Evolutionary conservation across 2,888 invertebrate species (phyloP), one percentile per base, ranked within the genome.

Genomic region (Tiliacea citrago): DNA sequence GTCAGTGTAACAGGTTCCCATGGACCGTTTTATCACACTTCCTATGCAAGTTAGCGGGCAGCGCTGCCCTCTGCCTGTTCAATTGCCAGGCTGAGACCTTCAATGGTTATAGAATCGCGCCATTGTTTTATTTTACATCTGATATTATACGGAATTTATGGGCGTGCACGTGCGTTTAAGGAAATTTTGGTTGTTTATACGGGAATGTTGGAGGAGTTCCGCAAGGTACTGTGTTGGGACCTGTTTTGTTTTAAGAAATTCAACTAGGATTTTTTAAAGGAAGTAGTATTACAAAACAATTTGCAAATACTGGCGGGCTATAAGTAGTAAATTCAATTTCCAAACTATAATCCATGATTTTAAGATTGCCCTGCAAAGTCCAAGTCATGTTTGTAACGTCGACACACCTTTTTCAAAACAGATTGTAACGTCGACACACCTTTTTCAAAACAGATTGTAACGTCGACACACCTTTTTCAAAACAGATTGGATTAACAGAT

Each of bases 21-120:
- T 71, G 71, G 82, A 92, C 91, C 89, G 89, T 92, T 92, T 92
- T 92, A 92, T 92, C 90, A 90, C 92, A 91, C 92, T 92, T 92
- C 92, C 92, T 91, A 88, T 88, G 85, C 88, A 85, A 86, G 86
- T 86, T 86, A 73, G 84, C 76, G 79, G 78, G 79, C 80, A 79
- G 63, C 78, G 81, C 67, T 90, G 86, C 86, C 83, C 77, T 73
- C 80, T 80, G 80, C 79, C 60, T 86, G 83, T 80, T 82, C 73
- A 82, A 83, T 83, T 77, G 82, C 77, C 49, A 60, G 71, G 60
- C 78, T 84, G 83, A 85, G 83, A 81, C 84, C 81, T 84, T 85
- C 82, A 81, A 84, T 85, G 78, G 77, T 77, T 84, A 79, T 79
- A 82, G 84, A 83, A 86, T 81, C 79, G 75, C 76, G 21, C 86